Conservation (phyloP, 2,888 invertebrate genomes). For the Catocala fraxini region DNA sequence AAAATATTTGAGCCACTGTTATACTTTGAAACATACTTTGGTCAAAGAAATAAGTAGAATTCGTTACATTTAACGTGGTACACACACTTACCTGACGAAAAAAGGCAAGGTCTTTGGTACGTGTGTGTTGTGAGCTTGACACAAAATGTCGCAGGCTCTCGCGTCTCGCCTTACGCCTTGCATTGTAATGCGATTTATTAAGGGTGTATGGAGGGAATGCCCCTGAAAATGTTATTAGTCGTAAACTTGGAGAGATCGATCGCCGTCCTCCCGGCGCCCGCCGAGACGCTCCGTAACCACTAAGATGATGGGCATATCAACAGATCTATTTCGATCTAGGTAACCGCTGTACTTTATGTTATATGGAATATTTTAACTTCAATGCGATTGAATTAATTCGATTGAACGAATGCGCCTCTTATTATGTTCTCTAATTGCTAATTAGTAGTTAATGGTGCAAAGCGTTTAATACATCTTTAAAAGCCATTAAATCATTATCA, state of each 20-base stretch:
- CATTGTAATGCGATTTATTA: conserved; percentile 36
- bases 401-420: too few species aligned
- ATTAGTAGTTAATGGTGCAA: conserved; percentile 14
- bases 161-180: conserved; percentile 13
- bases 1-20: conserved; percentile 19
- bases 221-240: conserved; percentile 75
- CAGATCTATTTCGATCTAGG: conserved; percentile 30
- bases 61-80: conserved; percentile 1
- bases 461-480: conserved; percentile 23
- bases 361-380: too few species aligned
- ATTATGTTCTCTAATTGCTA: conserved; percentile 18
- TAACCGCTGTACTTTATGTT: neutral
- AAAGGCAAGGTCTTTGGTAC: conserved; percentile 7
- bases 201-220: conserved; percentile 52
- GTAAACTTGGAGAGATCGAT: conserved; percentile 79
- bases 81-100: conserved; percentile 9
- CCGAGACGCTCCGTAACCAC: conserved; percentile 46
- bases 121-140: neutral
- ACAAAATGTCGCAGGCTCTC: conserved; percentile 8
- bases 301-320: conserved; percentile 39
- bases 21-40: conserved; percentile 10
- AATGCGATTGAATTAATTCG: too few species aligned
- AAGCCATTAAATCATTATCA: conserved; percentile 21
- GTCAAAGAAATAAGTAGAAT: conserved; percentile 15
- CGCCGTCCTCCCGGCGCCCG: conserved; percentile 76